Base-by-base conservation (phyloP, 2,797 vertebrate species). In the Phylloscopus collybita region DNA sequence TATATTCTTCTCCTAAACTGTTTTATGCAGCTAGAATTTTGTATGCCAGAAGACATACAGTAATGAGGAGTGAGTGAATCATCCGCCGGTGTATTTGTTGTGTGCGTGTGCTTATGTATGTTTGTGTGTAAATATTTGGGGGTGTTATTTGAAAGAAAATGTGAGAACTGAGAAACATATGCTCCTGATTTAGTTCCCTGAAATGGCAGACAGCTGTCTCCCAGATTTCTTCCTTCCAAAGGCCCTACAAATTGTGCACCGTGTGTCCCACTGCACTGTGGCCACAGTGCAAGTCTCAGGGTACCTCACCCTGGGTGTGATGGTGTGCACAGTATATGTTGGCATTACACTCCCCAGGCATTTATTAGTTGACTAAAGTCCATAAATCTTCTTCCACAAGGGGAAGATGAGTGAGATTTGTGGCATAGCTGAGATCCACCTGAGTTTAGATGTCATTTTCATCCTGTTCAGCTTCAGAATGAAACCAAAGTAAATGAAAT, bases 61-160 rank as follows among this genome's bases (percentile, higher is more conserved):
- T 38, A 12, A 47, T 51, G 40, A 91, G 59, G n/a, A 64, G 64
- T 12, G 42, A 66, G 53, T 59, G 72, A 92, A 53, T 80, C 11
- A 60, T 66, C 81, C 0, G 0, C n/a, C 1, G 4, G 30, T 45
- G 14, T 25, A 4, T 65, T 92, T 81, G 56, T 88, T 92, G n/a
- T 73, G 70, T 0, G 2, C 5, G 1, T 75, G 34, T 79, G 60
- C 40, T 88, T 36, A 9, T 70, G 72, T 74, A n/a, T 66, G 62
- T 79, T 86, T 90, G 66, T 90, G 80, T 79, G 88, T 72, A 86
- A 86, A 84, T 86, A 78, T 91, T 91, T 88, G 54, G 75, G 87
- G 29, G 25, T 62, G 59, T 83, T 74, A 65, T 74, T 94, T 78
- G 47, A 69, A 88, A 72, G 38, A 72, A 92, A 95, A 62, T 53